Percentiles rank a stretch among this genome's conserved stretches.
Conservation (phyloP, 2,113 vertebrate genomes). For the Heteronetta atricapilla region DNA sequence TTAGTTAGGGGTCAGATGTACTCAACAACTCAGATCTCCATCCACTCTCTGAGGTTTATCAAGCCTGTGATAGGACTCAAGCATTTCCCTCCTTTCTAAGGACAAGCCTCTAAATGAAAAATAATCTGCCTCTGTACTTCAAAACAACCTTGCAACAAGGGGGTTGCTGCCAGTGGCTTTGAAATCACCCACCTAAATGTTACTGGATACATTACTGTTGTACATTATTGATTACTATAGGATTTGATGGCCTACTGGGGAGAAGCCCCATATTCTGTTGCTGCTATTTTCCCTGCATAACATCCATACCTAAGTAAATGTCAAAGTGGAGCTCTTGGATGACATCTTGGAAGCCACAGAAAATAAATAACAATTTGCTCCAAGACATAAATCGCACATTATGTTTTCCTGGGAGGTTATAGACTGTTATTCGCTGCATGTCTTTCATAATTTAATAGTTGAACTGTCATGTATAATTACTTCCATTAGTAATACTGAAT, state of each 20-base stretch:
- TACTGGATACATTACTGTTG: background rate
- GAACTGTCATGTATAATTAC: conserved; percentile 38
- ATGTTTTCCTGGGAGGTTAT: conserved; percentile 35
- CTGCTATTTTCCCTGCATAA: background rate
- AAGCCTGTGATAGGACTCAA: background rate
- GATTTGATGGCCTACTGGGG: background rate
- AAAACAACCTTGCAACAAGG: background rate
- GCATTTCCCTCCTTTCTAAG: background rate
- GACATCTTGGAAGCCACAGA: background rate
- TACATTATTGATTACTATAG: background rate
- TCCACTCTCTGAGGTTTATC: background rate
- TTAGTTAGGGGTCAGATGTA: background rate
- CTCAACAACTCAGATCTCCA: background rate
- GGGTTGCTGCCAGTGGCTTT: background rate
- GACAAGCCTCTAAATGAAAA: background rate
- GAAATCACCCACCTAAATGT: background rate
- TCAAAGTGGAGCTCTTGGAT: background rate
- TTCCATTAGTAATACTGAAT: conserved; percentile 43
- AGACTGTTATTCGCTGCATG: background rate
- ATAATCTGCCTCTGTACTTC: background rate
- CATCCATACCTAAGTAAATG: background rate
- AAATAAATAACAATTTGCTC: conserved; percentile 51
- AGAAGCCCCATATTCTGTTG: background rate
- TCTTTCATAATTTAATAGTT: conserved; percentile 46
- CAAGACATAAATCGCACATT: conserved; percentile 22